Base-by-base conservation (phyloP, 2,113 vertebrate species). In the Phyllostomus hastatus region DNA sequence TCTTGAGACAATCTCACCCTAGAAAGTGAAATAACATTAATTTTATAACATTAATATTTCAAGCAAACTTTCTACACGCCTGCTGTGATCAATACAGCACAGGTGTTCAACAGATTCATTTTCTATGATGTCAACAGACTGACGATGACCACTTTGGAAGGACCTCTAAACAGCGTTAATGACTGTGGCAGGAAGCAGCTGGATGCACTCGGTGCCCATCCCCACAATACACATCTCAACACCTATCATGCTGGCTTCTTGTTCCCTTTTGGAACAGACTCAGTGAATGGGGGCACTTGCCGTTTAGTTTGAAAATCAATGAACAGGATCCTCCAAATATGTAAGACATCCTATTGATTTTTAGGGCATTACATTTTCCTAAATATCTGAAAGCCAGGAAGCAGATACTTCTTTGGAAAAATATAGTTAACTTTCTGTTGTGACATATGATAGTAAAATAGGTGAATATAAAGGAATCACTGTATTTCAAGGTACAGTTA, bases 351-450 rank as follows among this genome's bases (percentile, higher is more conserved):
- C 41, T 57, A 35, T 9, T 94, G 41, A 93, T 67, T 84, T 33
- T 57, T 72, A 73, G 43, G 26, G 31, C 79, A 86, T 93, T 64
- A 22, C 28, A 43, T 33, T 80, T 91, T 81, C 66, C 64, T 84
- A 87, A 93, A 28, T 67, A 67, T 67, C 48, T 84, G 11, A 64
- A 83, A 94, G n/a, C 38, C 52, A 35, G 48, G 52, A 80, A 43
- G 59, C 57, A 95, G 86, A 64, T 72, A 70, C n/a, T 91, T 83
- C 57, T 93, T 69, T 88, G 61, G 67, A 91, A 96, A 72, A 89
- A 52, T 64, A 78, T 61, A 92, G 57, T 82, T 67, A 90, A 84
- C 73, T 93, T 90, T 88, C 20, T 93, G 48, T 67, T 61, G 17
- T 82, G 24, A 79, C 31, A 67, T 5, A 12, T 24, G n/a, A 84